These are phyloP conservation scores for Yponomeuta sedellus DNA, from an alignment of 2,888 invertebrate species.

Conservation along the genomic window DNA sequence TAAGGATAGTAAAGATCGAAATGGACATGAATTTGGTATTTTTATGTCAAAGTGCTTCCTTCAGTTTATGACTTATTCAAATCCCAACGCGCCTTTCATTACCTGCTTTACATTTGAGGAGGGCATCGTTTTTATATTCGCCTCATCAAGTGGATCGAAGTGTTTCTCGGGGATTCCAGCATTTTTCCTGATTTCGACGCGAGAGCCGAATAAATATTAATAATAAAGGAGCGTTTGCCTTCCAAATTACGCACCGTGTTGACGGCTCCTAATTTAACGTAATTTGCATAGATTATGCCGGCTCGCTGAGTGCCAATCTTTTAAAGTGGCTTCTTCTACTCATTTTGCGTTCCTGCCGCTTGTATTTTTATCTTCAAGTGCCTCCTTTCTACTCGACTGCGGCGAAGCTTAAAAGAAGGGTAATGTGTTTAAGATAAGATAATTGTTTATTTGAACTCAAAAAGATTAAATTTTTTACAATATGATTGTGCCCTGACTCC, in stretches of 20 bases:
- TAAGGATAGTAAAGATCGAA: no score
- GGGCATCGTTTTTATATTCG: slow-evolving; percentile 44
- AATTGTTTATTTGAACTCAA: no score
- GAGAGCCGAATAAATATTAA: slow-evolving; percentile 73
- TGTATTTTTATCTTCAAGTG: slow-evolving; percentile 61
- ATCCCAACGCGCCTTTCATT: slow-evolving; percentile 1
- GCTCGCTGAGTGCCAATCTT: slow-evolving; percentile 76
- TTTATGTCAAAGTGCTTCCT: background rate
- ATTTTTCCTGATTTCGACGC: slow-evolving; percentile 54
- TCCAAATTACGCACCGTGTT: slow-evolving; percentile 69
- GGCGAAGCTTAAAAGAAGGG: no score
- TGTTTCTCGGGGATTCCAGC: slow-evolving; percentile 48
- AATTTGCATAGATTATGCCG: slow-evolving; percentile 76
- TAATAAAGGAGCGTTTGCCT: slow-evolving; percentile 74
- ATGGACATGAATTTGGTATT: background rate
- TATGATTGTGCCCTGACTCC: no score
- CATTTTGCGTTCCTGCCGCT: slow-evolving; percentile 65
- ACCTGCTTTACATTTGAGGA: slow-evolving; percentile 1
- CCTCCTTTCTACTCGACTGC: no score
- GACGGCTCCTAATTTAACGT: slow-evolving; percentile 75
- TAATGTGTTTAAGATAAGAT: no score
- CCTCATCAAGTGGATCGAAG: slow-evolving; percentile 56
- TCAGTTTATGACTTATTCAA: slow-evolving; percentile 8
- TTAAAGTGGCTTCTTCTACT: slow-evolving; percentile 74
- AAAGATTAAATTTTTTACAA: no score